Conservation (phyloP, 2,888 invertebrate species). For the Drosophila merina region DNA sequence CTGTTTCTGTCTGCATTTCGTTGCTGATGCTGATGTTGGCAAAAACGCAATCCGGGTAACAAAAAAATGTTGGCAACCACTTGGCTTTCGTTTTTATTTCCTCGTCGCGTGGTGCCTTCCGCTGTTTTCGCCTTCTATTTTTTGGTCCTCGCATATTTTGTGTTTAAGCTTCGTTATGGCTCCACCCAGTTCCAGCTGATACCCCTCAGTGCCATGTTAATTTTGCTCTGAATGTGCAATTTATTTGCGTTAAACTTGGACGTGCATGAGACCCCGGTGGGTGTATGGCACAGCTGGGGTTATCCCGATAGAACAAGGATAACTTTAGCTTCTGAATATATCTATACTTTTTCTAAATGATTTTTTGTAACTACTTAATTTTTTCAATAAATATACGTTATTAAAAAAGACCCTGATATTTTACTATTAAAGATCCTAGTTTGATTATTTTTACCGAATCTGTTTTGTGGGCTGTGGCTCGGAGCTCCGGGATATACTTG, state of each 20-base stretch:
- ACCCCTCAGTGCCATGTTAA: conserved; percentile 56
- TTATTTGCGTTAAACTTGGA: conserved; percentile 77
- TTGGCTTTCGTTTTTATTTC: conserved; percentile 45
- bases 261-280: conserved; percentile 34
- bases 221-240: conserved; percentile 78
- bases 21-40: conserved; percentile 49
- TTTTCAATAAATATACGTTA: too few species aligned
- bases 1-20: conserved; percentile 38
- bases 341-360: too few species aligned
- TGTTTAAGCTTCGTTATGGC: conserved; percentile 66
- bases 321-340: too few species aligned
- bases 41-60: conserved; percentile 16
- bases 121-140: conserved; percentile 21
- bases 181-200: conserved; percentile 29
- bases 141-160: conserved; percentile 50
- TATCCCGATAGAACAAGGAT: not conserved
- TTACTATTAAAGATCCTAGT: not conserved
- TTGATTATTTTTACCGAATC: not conserved
- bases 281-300: conserved; percentile 16
- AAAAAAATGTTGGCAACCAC: conserved; percentile 29
- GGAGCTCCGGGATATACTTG: conserved; percentile 6
- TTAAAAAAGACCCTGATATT: not conserved
- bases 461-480: not conserved
- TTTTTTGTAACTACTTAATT: too few species aligned
- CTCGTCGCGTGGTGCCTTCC: conserved; percentile 7